Conservation (phyloP, 2,113 vertebrate species). For the Passer montanus region DNA sequence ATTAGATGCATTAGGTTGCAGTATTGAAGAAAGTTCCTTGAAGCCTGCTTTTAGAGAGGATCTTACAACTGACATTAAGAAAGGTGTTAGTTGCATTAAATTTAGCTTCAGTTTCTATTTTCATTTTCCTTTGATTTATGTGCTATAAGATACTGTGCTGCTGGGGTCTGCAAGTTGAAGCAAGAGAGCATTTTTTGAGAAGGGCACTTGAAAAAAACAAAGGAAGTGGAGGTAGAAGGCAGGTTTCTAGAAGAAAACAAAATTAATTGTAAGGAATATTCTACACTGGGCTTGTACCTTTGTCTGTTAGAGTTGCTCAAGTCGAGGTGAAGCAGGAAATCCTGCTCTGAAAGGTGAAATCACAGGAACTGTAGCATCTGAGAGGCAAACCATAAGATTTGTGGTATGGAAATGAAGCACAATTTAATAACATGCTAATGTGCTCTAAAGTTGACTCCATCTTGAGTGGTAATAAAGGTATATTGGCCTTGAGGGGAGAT, state of each 20-base stretch:
- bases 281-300: neutral
- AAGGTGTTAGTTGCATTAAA: neutral
- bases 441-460: neutral
- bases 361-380: neutral
- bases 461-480: neutral
- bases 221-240: neutral
- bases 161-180: neutral
- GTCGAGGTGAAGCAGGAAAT: neutral
- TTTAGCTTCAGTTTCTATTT: neutral
- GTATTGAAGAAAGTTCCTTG: neutral
- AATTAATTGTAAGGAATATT: neutral
- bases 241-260: neutral
- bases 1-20: neutral
- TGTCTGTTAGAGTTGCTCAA: neutral
- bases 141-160: neutral
- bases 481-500: neutral
- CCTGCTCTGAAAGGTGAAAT: neutral
- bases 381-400: neutral
- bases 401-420: neutral
- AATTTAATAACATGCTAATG: neutral
- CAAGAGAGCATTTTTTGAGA: neutral
- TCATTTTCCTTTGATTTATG: neutral
- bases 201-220: neutral
- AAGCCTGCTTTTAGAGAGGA: neutral
- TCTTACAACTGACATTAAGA: neutral